Percentiles rank a stretch among this genome's conserved stretches.
phyloP scores from a whole-genome alignment of 2,888 invertebrate genomes.

The Theodoxus fluviatilis region DNA sequence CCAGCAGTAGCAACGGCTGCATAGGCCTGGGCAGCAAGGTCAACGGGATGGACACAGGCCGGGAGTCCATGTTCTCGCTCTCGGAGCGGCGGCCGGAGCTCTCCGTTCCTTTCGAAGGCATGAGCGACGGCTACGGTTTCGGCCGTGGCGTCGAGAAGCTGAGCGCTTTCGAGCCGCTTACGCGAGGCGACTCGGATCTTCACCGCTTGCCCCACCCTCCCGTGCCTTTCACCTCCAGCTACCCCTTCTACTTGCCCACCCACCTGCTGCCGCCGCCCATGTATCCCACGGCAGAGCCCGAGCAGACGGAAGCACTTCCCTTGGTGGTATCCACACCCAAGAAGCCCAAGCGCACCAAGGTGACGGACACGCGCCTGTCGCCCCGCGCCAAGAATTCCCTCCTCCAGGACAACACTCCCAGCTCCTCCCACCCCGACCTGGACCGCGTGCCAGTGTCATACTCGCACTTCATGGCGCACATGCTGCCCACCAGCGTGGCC shows the following conservation, averaged over 20 bases:
- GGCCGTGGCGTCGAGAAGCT: slow-evolving; percentile 35
- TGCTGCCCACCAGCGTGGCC: slow-evolving; percentile 92
- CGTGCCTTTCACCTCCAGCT: slow-evolving; percentile 67
- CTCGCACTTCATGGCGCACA: slow-evolving; percentile 85
- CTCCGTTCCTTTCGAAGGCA: slow-evolving; percentile 31
- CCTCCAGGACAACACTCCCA: slow-evolving; percentile 50
- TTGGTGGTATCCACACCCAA: slow-evolving; percentile 89
- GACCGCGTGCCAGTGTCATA: slow-evolving; percentile 58
- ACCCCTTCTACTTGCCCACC: slow-evolving; percentile 71
- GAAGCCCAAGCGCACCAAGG: slow-evolving; percentile 96
- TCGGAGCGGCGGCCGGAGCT: slow-evolving; percentile 28
- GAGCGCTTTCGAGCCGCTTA: slow-evolving; percentile 52
- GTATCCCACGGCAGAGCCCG: slow-evolving; percentile 54
- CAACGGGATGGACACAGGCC: too few relatives aligned
- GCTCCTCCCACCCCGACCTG: slow-evolving; percentile 40
- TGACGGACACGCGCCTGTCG: slow-evolving; percentile 72
- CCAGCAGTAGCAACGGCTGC: too few relatives aligned
- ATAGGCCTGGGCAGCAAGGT: too few relatives aligned
- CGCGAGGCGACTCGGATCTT: slow-evolving; percentile 40
- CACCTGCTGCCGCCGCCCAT: slow-evolving; percentile 58
- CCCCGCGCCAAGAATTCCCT: slow-evolving; percentile 54
- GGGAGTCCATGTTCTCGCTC: too few relatives aligned
- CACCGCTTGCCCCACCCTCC: slow-evolving; percentile 57
- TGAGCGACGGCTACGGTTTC: slow-evolving; percentile 27
- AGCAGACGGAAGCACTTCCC: slow-evolving; percentile 81